A percentile compares a stretch with the other conserved stretches of the same genome.
Evolutionary conservation across 2,113 vertebrate genomes (phyloP).

Genomic region (Hiodon tergisus): DNA sequence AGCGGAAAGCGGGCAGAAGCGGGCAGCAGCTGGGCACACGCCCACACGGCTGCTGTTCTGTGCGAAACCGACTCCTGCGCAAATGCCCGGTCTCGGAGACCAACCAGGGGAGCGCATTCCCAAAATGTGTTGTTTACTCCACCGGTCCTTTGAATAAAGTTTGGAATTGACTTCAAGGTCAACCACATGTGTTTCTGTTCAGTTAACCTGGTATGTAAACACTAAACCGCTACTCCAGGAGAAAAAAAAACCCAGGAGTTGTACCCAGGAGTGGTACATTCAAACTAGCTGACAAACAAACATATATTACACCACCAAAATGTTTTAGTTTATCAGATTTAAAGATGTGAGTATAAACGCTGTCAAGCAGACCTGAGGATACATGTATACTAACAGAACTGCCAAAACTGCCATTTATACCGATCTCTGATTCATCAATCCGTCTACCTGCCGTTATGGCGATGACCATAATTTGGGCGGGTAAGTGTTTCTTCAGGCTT

Average conservation of each 20-base stretch:
- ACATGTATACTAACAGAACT: no score
- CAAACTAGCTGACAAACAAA: neutral
- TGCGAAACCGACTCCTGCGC: neutral
- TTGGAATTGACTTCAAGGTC: neutral
- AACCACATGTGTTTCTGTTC: neutral
- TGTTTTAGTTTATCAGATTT: no score
- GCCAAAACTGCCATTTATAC: no score
- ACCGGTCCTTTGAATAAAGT: neutral
- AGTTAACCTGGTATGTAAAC: neutral
- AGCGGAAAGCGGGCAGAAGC: constrained; percentile 34
- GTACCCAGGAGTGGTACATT: neutral
- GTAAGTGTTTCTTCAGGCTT: no score
- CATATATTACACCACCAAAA: no score
- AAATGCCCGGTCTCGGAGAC: neutral
- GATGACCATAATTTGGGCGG: no score
- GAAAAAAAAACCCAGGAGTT: neutral
- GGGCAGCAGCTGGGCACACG: constrained; percentile 47
- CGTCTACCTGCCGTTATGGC: no score
- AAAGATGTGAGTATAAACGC: no score
- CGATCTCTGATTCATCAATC: no score
- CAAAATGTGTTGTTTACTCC: no score
- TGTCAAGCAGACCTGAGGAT: no score
- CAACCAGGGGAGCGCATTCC: neutral
- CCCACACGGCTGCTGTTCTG: constrained; percentile 56
- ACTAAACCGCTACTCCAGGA: neutral